phyloP scores from a whole-genome alignment of 2,797 vertebrate genomes.

The Oreochromis grahami region DNA sequence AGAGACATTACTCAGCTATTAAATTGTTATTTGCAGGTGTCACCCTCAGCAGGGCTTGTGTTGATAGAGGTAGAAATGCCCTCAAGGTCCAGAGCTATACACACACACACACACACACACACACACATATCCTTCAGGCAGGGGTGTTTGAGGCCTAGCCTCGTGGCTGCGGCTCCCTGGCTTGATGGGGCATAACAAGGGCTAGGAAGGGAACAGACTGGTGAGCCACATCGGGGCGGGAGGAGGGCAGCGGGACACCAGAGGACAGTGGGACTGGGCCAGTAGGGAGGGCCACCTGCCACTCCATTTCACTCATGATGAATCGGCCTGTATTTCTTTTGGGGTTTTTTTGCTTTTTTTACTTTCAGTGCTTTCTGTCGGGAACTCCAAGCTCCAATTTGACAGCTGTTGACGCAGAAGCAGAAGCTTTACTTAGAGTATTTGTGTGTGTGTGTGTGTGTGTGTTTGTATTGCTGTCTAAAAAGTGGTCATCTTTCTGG shows the following conservation, averaged over 20 bases:
- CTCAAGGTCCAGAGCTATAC: conserved; percentile 42
- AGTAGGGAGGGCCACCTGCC: conserved; percentile 40
- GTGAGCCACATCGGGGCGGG: conserved; percentile 16
- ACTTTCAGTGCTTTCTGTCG: background rate
- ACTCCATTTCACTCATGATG: conserved; percentile 50
- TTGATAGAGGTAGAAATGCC: conserved; percentile 48
- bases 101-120: conserved; percentile 5
- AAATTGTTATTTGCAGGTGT: conserved; percentile 72
- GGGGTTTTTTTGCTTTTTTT: background rate
- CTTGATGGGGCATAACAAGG: conserved; percentile 44
- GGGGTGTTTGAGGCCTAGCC: conserved; percentile 7
- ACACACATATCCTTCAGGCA: conserved; percentile 22
- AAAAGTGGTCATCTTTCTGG: background rate
- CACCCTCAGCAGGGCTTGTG: conserved; percentile 62
- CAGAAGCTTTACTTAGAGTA: background rate
- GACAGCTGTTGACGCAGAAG: background rate
- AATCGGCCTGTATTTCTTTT: conserved; percentile 7
- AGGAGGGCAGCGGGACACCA: conserved; percentile 25
- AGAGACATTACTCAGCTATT: conserved; percentile 69
- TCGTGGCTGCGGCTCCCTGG: conserved; percentile 3
- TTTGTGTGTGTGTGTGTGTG: background rate
- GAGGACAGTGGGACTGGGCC: conserved; percentile 19
- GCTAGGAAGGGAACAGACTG: conserved; percentile 21
- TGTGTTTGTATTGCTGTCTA: background rate
- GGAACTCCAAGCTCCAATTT: background rate